phyloP scores from a whole-genome alignment of 1,140 invertebrate species.

The Yoshiicerus persimilis region DNA sequence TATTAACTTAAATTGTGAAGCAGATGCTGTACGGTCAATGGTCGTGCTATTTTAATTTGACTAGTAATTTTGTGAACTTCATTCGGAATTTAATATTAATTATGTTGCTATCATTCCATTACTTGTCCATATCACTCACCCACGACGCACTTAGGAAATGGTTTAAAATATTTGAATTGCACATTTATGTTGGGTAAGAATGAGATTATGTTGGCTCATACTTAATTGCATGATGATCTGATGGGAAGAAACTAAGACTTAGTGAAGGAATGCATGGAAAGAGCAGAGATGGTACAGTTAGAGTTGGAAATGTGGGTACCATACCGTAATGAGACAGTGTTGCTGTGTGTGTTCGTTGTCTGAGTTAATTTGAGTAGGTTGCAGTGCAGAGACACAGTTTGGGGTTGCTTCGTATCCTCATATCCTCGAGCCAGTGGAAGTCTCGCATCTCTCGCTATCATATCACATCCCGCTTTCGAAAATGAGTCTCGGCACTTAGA shows the following conservation, averaged over 20 bases:
- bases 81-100: too few relatives aligned
- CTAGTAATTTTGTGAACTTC: too few relatives aligned
- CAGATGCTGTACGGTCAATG: too few relatives aligned
- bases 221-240: not conserved
- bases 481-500: slow-evolving; percentile 37
- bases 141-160: not conserved
- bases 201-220: not conserved
- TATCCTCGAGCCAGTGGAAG: not conserved
- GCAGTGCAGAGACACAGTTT: not conserved
- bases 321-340: not conserved
- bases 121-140: too few relatives aligned
- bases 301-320: not conserved
- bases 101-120: too few relatives aligned
- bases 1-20: too few relatives aligned
- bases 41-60: too few relatives aligned
- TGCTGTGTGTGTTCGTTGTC: not conserved
- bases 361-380: not conserved
- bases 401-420: not conserved
- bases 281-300: not conserved
- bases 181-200: not conserved
- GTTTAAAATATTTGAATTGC: not conserved
- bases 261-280: not conserved
- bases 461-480: slow-evolving; percentile 30
- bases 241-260: not conserved
- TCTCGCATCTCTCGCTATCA: not conserved